A percentile compares a stretch with the other conserved stretches of the same genome.
These are phyloP conservation scores for Drosophila sp. DNA, from an alignment of 1,140 invertebrate species.

Conservation along the genomic window DNA sequence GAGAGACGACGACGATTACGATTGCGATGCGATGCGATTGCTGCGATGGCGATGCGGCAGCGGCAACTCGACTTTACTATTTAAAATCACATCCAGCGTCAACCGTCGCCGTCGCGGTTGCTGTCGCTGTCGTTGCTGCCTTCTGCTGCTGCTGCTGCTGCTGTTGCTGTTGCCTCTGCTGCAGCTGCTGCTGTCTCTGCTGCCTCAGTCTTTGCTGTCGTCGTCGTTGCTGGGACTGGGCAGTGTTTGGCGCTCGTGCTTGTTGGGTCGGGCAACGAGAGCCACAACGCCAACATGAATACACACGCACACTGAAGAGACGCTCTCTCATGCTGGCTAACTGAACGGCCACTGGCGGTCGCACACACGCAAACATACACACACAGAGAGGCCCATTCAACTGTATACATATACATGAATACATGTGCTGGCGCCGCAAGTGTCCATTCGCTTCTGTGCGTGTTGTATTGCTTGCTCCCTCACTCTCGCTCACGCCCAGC, in stretches of 20 bases:
- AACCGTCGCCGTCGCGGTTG: slow-evolving; percentile 50
- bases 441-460: slow-evolving; percentile 70
- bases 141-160: slow-evolving; percentile 34
- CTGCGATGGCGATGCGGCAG: slow-evolving; percentile 72
- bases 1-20: slow-evolving; percentile 30
- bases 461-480: slow-evolving; percentile 68
- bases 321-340: slow-evolving; percentile 35
- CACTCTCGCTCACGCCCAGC: slow-evolving; percentile 55
- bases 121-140: slow-evolving; percentile 40
- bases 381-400: too few relatives aligned
- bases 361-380: slow-evolving; percentile 7
- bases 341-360: slow-evolving; percentile 61
- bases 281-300: slow-evolving; percentile 46
- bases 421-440: slow-evolving; percentile 42
- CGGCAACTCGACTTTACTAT: slow-evolving; percentile 72
- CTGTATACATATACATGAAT: slow-evolving; percentile 6
- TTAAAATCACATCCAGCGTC: slow-evolving; percentile 68
- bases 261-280: slow-evolving; percentile 27
- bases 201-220: slow-evolving; percentile 1
- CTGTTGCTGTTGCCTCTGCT: slow-evolving; percentile 24
- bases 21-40: slow-evolving; percentile 45
- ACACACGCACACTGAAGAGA: slow-evolving; percentile 22
- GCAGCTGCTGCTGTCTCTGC: slow-evolving; percentile 12
- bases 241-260: slow-evolving; percentile 53
- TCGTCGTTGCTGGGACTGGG: slow-evolving; percentile 17